Conservation (phyloP, 1,140 invertebrate genomes). For the Macrobrachium rosenbergii region DNA sequence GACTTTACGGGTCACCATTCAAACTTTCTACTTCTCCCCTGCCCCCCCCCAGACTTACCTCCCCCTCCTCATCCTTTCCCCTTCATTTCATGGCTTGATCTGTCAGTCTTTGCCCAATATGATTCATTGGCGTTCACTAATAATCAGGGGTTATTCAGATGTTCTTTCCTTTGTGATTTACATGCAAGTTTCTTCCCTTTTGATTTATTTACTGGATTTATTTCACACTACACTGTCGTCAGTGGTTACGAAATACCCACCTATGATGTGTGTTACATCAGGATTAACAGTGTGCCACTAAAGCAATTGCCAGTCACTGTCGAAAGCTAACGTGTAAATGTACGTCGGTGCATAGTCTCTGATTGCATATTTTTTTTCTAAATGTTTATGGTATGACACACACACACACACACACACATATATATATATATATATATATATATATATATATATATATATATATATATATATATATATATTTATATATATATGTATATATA, state of each 20-base stretch:
- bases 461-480: conserved; percentile 19
- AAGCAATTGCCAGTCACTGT: neutral
- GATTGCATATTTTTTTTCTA: neutral
- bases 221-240: too few relatives aligned
- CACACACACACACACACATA: conserved; percentile 4
- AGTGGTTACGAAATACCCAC: too few relatives aligned
- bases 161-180: too few relatives aligned
- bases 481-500: conserved; percentile 21
- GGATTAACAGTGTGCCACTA: too few relatives aligned
- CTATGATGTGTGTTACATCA: too few relatives aligned
- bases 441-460: conserved; percentile 27
- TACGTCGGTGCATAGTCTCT: too few relatives aligned
- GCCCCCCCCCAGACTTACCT: neutral
- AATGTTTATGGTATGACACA: neutral
- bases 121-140: too few relatives aligned
- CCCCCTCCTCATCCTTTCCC: neutral
- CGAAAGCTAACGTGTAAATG: too few relatives aligned
- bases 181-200: too few relatives aligned
- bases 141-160: too few relatives aligned
- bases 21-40: neutral
- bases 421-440: conserved; percentile 30
- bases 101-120: neutral
- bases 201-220: too few relatives aligned
- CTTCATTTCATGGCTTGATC: neutral
- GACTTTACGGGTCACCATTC: neutral